phyloP scores from a whole-genome alignment of 2,888 invertebrate species.

The Axea sp. region DNA sequence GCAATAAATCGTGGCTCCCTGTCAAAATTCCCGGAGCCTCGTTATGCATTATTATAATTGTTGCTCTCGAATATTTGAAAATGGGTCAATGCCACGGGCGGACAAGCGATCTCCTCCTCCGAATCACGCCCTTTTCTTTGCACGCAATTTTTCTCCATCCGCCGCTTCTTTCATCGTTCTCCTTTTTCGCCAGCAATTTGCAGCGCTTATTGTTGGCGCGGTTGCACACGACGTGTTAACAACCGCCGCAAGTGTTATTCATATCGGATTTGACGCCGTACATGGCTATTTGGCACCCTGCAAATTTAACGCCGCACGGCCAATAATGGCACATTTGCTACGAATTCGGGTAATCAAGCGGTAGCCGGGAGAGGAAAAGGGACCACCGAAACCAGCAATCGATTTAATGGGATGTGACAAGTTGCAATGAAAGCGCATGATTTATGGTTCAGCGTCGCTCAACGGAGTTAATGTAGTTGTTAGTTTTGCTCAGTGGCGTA shows the following conservation, averaged over 20 bases:
- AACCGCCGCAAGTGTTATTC: conserved; percentile 31
- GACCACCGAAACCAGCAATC: neutral
- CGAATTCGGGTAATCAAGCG: conserved; percentile 29
- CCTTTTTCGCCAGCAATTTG: conserved; percentile 15
- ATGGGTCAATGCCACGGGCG: conserved; percentile 70
- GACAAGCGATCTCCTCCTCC: conserved; percentile 48
- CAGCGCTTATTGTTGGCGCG: conserved; percentile 31
- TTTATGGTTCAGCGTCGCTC: conserved; percentile 6
- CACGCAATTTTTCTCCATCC: conserved; percentile 26
- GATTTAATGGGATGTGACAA: conserved; percentile 18
- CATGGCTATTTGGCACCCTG: conserved; percentile 34
- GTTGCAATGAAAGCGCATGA: conserved; percentile 26
- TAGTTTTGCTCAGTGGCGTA: conserved; percentile 30
- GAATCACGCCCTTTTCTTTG: conserved; percentile 54
- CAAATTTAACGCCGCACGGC: conserved; percentile 10
- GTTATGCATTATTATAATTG: conserved; percentile 24
- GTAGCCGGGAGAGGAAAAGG: conserved; percentile 4
- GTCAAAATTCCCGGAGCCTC: conserved; percentile 33
- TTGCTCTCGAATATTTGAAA: conserved; percentile 68
- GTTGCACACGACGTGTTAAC: conserved; percentile 48
- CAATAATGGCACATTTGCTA: conserved; percentile 15
- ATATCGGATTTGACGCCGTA: conserved; percentile 36
- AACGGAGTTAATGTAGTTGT: conserved; percentile 25
- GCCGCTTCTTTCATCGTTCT: neutral
- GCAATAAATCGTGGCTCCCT: conserved; percentile 15